Conservation (phyloP, 1,140 invertebrate species). For the Epicauta chinensis region DNA sequence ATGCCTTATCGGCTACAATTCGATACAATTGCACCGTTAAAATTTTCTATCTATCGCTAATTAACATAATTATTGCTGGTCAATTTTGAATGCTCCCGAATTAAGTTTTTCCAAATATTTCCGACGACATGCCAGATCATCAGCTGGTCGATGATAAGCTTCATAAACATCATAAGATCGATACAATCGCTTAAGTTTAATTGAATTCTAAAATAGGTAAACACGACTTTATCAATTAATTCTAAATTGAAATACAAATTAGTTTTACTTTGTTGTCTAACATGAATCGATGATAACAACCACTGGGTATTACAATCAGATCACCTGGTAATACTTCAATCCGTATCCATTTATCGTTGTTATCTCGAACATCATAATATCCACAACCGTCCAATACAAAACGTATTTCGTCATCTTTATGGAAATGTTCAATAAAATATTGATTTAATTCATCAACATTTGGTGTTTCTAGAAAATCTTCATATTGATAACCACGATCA, state of each 20-base stretch:
- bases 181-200: constrained; percentile 79
- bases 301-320: constrained; percentile 86
- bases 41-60: too few species aligned
- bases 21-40: too few species aligned
- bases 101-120: constrained; percentile 63
- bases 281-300: constrained; percentile 95
- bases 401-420: constrained; percentile 93
- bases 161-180: constrained; percentile 87
- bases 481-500: too few species aligned
- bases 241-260: neutral
- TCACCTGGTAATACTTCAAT: constrained; percentile 79
- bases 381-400: constrained; percentile 77
- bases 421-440: constrained; percentile 90
- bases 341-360: constrained; percentile 82
- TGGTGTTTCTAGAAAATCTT: constrained; percentile 19
- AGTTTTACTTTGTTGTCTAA: constrained; percentile 65
- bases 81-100: too few species aligned
- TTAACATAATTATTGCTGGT: too few species aligned
- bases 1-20: too few species aligned
- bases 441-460: constrained; percentile 79
- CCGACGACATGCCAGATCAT: constrained; percentile 69
- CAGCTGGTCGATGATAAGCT: constrained; percentile 78
- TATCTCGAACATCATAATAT: constrained; percentile 91
- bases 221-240: constrained; percentile 11
- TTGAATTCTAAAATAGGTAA: constrained; percentile 69